phyloP scores from a whole-genome alignment of 2,797 vertebrate genomes.

The Hippoglossus hippoglossus region DNA sequence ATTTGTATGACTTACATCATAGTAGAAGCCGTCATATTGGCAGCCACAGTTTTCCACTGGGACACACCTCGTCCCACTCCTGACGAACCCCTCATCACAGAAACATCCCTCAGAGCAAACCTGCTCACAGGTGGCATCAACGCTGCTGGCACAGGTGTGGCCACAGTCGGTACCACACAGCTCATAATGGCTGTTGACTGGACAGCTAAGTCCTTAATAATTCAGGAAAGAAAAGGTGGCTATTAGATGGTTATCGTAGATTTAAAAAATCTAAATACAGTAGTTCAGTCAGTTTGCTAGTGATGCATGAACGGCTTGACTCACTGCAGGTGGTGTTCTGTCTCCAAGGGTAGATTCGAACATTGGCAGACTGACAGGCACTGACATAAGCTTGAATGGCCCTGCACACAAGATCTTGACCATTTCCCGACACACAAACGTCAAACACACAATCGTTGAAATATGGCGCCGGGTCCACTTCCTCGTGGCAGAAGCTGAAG shows the following conservation, averaged over 20 bases:
- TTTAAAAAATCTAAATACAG: too few relatives aligned
- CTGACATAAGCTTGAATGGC: slow-evolving; percentile 77
- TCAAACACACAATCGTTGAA: slow-evolving; percentile 86
- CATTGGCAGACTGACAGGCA: slow-evolving; percentile 83
- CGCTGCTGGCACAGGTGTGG: slow-evolving; percentile 66
- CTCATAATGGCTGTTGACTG: slow-evolving; percentile 80
- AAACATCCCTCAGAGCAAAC: slow-evolving; percentile 81
- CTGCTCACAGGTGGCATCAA: slow-evolving; percentile 60
- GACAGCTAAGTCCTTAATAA: slow-evolving; percentile 48
- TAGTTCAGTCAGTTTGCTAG: too few relatives aligned
- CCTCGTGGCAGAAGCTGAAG: slow-evolving; percentile 76
- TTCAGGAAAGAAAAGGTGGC: not conserved
- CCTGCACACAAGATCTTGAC: slow-evolving; percentile 70
- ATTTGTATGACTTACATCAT: slow-evolving; percentile 54
- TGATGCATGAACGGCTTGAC: slow-evolving; percentile 2
- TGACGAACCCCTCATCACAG: slow-evolving; percentile 72
- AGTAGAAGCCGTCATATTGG: slow-evolving; percentile 73
- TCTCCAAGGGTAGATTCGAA: slow-evolving; percentile 82
- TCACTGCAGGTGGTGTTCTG: slow-evolving; percentile 83
- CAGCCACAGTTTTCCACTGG: slow-evolving; percentile 74
- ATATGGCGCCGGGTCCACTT: slow-evolving; percentile 73
- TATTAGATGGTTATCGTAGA: not conserved
- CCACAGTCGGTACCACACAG: slow-evolving; percentile 79
- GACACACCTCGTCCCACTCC: slow-evolving; percentile 72
- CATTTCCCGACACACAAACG: slow-evolving; percentile 64